Evolutionary conservation across 2,888 invertebrate genomes (phyloP).

Genomic region (Erebia epiphron): DNA sequence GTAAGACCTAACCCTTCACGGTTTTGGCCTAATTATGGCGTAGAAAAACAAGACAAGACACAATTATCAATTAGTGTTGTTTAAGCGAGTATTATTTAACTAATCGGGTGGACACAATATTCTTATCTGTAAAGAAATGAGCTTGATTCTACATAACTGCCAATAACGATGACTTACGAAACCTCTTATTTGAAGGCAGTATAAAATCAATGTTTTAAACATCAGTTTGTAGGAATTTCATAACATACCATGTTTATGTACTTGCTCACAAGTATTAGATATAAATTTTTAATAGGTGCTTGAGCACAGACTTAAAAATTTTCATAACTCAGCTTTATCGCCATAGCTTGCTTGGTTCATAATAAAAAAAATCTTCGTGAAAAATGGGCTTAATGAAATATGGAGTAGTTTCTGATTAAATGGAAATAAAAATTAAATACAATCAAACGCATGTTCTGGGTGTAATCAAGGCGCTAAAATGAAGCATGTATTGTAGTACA

Average conservation of each 20-base stretch:
- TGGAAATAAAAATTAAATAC: background rate
- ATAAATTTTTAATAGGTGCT: background rate
- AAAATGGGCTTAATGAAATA: background rate
- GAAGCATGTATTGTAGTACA: too few relatives aligned
- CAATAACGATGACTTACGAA: too few relatives aligned
- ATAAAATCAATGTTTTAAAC: background rate
- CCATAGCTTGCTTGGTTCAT: background rate
- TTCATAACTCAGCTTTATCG: conserved; percentile 5
- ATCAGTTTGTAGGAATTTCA: background rate
- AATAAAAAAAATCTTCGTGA: background rate
- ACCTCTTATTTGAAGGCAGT: too few relatives aligned
- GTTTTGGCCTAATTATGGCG: background rate
- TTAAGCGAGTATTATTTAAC: too few relatives aligned
- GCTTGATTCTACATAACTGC: too few relatives aligned
- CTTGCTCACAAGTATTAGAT: background rate
- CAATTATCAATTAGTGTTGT: background rate
- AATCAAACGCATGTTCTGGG: too few relatives aligned
- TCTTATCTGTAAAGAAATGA: too few relatives aligned
- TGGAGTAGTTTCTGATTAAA: background rate
- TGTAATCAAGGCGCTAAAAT: too few relatives aligned
- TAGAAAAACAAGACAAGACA: background rate
- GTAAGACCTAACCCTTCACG: background rate
- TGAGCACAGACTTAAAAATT: conserved; percentile 5
- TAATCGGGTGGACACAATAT: too few relatives aligned
- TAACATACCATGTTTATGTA: background rate